Percentiles rank a stretch among this genome's conserved stretches.
These are phyloP conservation scores for Neoascia interrupta DNA, from an alignment of 2,888 invertebrate genomes.

Conservation along the genomic window DNA sequence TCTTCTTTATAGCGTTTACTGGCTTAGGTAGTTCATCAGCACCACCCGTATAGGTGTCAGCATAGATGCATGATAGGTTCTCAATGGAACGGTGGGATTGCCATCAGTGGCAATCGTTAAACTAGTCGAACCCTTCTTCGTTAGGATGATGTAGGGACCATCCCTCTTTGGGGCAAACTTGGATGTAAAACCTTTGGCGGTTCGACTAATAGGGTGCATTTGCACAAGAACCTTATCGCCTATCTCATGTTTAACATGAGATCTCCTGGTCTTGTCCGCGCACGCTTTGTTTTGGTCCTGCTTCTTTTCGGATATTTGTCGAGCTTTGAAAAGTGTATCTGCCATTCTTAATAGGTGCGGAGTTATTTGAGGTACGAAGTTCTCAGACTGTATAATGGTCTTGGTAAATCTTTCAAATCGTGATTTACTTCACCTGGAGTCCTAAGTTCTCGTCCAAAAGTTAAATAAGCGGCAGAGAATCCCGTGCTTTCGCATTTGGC, in stretches of 20 bases:
- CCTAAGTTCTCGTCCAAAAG: constrained; percentile 17
- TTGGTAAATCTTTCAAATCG: constrained; percentile 12
- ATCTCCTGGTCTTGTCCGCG: constrained; percentile 3
- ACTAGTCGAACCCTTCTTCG: constrained; percentile 27
- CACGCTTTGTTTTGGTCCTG: constrained; percentile 34
- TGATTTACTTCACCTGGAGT: constrained; percentile 3
- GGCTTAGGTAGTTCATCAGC: constrained; percentile 7
- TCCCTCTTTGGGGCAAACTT: constrained; percentile 1
- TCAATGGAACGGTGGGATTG: background rate
- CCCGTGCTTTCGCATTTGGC: constrained; percentile 12
- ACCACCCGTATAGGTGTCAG: background rate
- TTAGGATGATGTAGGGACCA: constrained; percentile 19
- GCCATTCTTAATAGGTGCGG: background rate
- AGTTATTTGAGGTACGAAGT: constrained; percentile 47
- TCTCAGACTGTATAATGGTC: constrained; percentile 10
- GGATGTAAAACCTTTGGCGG: constrained; percentile 14
- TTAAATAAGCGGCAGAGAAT: constrained; percentile 6
- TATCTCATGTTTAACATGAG: background rate
- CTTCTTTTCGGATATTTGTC: constrained; percentile 26
- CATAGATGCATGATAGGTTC: constrained; percentile 10
- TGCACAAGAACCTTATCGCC: constrained; percentile 15
- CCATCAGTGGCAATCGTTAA: no score
- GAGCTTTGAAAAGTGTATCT: background rate
- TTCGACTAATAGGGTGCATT: constrained; percentile 18
- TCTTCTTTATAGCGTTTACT: constrained; percentile 15